A percentile compares a stretch with the other conserved stretches of the same genome.
These are phyloP conservation scores for Myathropa florea DNA, from an alignment of 2,888 invertebrate species.

Conservation along the genomic window DNA sequence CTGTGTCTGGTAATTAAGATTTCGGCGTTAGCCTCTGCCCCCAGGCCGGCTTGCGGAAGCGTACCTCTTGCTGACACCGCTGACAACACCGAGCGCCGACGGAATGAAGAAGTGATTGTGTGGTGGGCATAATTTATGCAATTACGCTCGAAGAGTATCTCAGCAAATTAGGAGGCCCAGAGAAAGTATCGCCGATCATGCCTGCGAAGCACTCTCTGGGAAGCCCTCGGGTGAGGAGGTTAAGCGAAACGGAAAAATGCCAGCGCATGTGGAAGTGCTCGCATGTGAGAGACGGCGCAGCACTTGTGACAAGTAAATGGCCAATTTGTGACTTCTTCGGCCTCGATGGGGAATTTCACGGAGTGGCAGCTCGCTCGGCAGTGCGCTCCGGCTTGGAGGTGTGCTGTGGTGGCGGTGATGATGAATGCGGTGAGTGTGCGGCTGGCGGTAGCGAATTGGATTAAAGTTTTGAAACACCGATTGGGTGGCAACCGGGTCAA, in stretches of 20 bases:
- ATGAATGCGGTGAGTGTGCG: conserved; percentile 49
- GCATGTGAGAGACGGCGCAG: not conserved
- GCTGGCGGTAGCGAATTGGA: conserved; percentile 59
- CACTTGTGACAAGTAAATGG: conserved; percentile 54
- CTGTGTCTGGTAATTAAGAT: conserved; percentile 43
- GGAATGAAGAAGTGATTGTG: conserved; percentile 10
- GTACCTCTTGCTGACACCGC: not conserved
- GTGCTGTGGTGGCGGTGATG: conserved; percentile 58
- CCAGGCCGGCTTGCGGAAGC: not conserved
- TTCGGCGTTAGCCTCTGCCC: conserved; percentile 11
- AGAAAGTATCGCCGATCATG: conserved; percentile 5
- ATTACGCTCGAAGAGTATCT: not conserved
- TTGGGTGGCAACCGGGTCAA: conserved; percentile 52
- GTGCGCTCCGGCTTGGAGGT: conserved; percentile 41
- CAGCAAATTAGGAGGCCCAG: conserved; percentile 4
- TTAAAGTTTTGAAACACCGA: conserved; percentile 51
- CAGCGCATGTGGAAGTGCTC: conserved; percentile 26
- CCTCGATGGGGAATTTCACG: conserved; percentile 55
- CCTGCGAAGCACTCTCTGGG: not conserved
- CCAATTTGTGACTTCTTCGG: conserved; percentile 57
- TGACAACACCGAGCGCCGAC: not conserved
- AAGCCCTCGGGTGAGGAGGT: not conserved
- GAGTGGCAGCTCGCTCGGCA: conserved; percentile 26
- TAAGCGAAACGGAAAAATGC: not conserved
- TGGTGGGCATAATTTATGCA: conserved; percentile 17